phyloP scores from a whole-genome alignment of 1,140 invertebrate species.

The Psix sp. region DNA sequence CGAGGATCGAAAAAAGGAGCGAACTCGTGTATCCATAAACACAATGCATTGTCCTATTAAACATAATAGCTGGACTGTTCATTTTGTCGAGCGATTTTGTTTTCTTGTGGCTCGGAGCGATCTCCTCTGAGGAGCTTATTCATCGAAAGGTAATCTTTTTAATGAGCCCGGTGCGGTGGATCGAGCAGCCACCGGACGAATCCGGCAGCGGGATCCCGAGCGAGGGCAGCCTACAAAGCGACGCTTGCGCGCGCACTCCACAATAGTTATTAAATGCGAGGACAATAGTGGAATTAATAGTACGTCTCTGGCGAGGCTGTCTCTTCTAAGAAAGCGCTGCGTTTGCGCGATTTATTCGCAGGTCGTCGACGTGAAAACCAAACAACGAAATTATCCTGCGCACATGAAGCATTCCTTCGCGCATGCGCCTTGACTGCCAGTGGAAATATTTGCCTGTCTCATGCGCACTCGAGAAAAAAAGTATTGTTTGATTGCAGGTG shows the following conservation, averaged over 20 bases:
- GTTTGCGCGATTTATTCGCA: slow-evolving; percentile 27
- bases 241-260: slow-evolving; percentile 11
- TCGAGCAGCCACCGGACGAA: no score
- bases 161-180: no score
- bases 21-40: not conserved
- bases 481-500: no score
- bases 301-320: slow-evolving; percentile 17
- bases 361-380: slow-evolving; percentile 3
- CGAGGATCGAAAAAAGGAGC: not conserved
- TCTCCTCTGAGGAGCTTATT: no score
- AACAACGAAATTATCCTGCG: slow-evolving; percentile 7
- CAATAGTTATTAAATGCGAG: slow-evolving; percentile 56
- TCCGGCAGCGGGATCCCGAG: no score
- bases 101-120: no score
- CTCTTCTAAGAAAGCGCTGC: slow-evolving; percentile 36
- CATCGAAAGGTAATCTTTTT: slow-evolving; percentile 6
- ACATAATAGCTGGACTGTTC: not conserved
- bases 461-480: no score
- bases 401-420: slow-evolving; percentile 2
- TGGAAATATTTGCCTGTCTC: no score
- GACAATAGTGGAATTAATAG: slow-evolving; percentile 54
- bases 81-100: slow-evolving; percentile 1
- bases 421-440: not conserved
- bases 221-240: slow-evolving; percentile 8
- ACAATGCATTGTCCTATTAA: slow-evolving; percentile 4